A percentile compares a stretch with the other conserved stretches of the same genome.
phyloP scores from a whole-genome alignment of 1,140 invertebrate genomes.

The Muscidifurax raptorellus region DNA sequence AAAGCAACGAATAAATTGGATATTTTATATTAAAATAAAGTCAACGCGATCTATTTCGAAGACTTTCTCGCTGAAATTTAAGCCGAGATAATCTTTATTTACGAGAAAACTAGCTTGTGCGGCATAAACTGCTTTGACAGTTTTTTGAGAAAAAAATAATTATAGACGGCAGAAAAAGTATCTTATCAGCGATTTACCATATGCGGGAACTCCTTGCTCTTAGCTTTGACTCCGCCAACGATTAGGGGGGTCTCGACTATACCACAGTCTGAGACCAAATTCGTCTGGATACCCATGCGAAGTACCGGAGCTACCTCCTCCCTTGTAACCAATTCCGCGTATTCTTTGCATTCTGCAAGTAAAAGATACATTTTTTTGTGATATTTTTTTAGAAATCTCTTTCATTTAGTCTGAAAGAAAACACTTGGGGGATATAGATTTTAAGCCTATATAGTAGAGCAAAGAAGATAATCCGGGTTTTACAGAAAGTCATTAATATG shows the following conservation, averaged over 20 bases:
- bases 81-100: neutral
- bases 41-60: neutral
- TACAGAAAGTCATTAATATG: too few relatives aligned
- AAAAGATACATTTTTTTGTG: neutral
- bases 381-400: slow-evolving; percentile 23
- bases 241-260: slow-evolving; percentile 69
- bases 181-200: slow-evolving; percentile 64
- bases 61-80: neutral
- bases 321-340: slow-evolving; percentile 60
- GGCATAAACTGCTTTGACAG: neutral
- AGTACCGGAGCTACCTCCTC: slow-evolving; percentile 61
- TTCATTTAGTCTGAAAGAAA: neutral
- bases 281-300: slow-evolving; percentile 54
- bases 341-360: slow-evolving; percentile 66
- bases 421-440: too few relatives aligned
- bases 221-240: slow-evolving; percentile 69
- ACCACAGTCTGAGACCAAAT: slow-evolving; percentile 64
- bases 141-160: neutral
- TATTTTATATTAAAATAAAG: neutral
- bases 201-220: slow-evolving; percentile 72
- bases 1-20: neutral
- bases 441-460: too few relatives aligned
- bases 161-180: neutral
- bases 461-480: too few relatives aligned
- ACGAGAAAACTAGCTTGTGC: too few relatives aligned